Percentiles rank a stretch among this genome's conserved stretches.
Conservation (phyloP, 1,140 invertebrate species). For the Metopolophium dirhodum region DNA sequence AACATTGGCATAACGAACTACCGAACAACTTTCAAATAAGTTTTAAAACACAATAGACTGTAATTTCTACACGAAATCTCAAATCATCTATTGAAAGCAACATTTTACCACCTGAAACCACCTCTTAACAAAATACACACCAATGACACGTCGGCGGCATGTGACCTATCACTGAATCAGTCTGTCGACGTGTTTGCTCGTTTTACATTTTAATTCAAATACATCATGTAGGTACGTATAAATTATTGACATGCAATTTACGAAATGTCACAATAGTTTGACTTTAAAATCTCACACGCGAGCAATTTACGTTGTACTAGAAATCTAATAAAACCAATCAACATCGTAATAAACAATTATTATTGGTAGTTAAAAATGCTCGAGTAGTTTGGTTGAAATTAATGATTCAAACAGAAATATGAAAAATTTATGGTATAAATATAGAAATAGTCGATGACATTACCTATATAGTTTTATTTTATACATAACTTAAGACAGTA, state of each 20-base stretch:
- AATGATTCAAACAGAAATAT: not conserved
- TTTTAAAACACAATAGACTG: not conserved
- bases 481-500: not conserved
- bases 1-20: not conserved
- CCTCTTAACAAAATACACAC: not conserved
- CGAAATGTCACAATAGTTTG: not conserved
- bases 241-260: not conserved
- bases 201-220: not conserved
- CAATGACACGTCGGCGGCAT: not conserved
- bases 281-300: not conserved
- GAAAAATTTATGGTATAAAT: not conserved
- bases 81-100: slow-evolving; percentile 4
- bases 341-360: not conserved
- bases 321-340: not conserved
- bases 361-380: not conserved
- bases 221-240: not conserved
- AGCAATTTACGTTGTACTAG: not conserved
- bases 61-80: not conserved
- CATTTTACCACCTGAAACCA: not conserved
- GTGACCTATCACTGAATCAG: not conserved
- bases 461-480: not conserved
- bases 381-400: not conserved
- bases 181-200: not conserved
- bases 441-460: not conserved
- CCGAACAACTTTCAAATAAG: not conserved